phyloP scores from a whole-genome alignment of 2,797 vertebrate species.

The Manis javanica region DNA sequence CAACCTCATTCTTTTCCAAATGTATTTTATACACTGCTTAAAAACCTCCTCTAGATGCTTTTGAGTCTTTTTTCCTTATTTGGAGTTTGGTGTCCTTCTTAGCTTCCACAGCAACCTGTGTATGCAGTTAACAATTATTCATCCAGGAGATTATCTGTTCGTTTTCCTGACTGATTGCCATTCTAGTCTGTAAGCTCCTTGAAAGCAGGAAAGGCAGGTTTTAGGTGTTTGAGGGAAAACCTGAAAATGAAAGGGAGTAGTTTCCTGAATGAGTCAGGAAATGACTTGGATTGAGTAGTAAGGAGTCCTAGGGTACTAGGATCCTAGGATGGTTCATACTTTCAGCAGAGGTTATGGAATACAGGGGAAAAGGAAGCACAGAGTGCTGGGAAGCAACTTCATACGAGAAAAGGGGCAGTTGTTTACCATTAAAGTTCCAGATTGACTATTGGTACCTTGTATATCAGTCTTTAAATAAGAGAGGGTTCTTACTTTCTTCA shows the following conservation, averaged over 20 bases:
- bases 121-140: neutral
- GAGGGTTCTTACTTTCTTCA: neutral
- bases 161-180: neutral
- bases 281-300: neutral
- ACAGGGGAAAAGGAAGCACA: neutral
- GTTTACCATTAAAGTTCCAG: neutral
- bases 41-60: neutral
- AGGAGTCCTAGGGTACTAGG: neutral
- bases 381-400: neutral
- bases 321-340: neutral
- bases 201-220: neutral
- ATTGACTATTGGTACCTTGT: neutral
- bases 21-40: neutral
- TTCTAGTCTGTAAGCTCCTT: neutral
- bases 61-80: neutral
- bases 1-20: neutral
- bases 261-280: neutral
- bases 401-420: neutral
- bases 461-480: neutral
- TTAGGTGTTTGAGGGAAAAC: slow-evolving; percentile 20
- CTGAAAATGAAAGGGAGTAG: slow-evolving; percentile 1
- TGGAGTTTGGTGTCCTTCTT: neutral
- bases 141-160: neutral
- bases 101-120: neutral
- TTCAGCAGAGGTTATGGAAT: neutral